Evolutionary conservation across 2,797 vertebrate genomes (phyloP).

Genomic region (Malurus leucopterus): DNA sequence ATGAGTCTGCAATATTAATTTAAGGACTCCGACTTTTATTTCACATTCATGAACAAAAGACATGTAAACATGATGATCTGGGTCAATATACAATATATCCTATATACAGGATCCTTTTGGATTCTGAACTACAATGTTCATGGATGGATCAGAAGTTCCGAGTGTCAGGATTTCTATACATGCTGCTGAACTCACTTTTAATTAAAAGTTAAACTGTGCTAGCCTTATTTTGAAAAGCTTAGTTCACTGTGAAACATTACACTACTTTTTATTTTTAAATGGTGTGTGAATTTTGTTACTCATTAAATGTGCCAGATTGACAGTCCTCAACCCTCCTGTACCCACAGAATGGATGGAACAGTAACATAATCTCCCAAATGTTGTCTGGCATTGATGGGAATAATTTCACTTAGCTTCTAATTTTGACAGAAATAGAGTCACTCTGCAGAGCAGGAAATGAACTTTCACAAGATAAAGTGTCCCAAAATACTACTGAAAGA

Average conservation of each 20-base stretch:
- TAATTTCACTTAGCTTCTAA: conserved; percentile 35
- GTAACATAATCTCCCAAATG: conserved; percentile 5
- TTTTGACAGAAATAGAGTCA: conserved; percentile 9
- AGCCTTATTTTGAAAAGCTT: background rate
- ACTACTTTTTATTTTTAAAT: background rate
- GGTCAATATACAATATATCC: background rate
- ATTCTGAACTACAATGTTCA: background rate
- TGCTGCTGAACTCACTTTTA: background rate
- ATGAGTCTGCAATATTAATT: background rate
- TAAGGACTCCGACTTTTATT: background rate
- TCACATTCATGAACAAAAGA: background rate
- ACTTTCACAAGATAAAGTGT: background rate
- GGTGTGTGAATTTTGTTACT: conserved; percentile 1
- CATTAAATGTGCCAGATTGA: conserved; percentile 12
- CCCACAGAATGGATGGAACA: conserved; percentile 10
- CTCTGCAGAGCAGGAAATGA: background rate
- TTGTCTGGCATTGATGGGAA: conserved; percentile 9
- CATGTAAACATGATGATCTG: background rate
- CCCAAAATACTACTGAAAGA: background rate
- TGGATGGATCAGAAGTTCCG: background rate
- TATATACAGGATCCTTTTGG: background rate
- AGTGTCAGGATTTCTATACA: background rate
- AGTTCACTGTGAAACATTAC: background rate
- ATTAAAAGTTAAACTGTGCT: background rate
- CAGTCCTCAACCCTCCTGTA: background rate